Evolutionary conservation across 2,888 invertebrate species (phyloP), one percentile per base, ranked within the genome.

Genomic region (Cylindroiulus punctatus): DNA sequence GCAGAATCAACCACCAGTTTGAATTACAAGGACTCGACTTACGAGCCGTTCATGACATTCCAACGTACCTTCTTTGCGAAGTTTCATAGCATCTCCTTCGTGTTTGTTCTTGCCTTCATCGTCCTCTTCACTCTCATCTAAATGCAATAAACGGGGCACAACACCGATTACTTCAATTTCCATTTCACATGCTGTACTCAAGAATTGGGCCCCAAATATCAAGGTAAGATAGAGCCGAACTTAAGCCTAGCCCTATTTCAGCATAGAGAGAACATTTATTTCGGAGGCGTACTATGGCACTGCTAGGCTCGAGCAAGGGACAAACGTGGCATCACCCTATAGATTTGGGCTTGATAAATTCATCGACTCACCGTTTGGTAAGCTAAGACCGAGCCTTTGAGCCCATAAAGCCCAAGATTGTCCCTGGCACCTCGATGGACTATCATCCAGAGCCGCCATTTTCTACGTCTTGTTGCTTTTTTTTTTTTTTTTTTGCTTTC

Each of bases 381-480:
- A 36, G 44, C 81, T 52, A 32, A 87, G 86, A 76, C 88, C 88
- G 83, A 89, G 88, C 88, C 89, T 89, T 87, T 90, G 90, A 87
- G 90, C 90, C 91, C 90, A 90, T 87, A 89, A 89, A 87, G 90
- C 89, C 91, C 91, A 91, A 86, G 90, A 89, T 89, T 91, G 90
- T 88, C 90, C 91, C 88, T 90, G 89, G 90, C 90, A 90, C 88
- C 90, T 89, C 89, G 90, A 90, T 89, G 91, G 90, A 90, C 91
- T 91, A 89, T 89, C 90, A 90, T 90, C 91, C 89, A 90, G 89
- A 89, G 91, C 90, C 90, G 91, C 91, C 91, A 91, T 91, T 90
- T 91, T 87, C 65, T 65, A 65, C 65, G 65, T 65, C 65, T 65
- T 65, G 65, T 65, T 65, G 65, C 65, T 65, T 65, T 65, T 65